Evolutionary conservation across 2,888 invertebrate genomes (phyloP).

Genomic region (Pogonocherus hispidulus): DNA sequence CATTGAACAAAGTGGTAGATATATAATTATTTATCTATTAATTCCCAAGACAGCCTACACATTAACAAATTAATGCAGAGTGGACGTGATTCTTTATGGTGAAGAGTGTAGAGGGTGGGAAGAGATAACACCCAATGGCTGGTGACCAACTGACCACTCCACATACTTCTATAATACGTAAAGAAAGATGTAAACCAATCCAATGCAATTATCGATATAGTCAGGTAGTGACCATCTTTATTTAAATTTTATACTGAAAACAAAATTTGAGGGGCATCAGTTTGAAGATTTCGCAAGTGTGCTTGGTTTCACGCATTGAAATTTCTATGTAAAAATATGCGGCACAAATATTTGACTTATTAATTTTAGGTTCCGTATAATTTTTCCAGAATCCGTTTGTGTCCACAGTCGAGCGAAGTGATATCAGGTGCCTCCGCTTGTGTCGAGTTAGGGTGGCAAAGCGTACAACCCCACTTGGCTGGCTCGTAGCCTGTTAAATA

Average conservation of each 20-base stretch:
- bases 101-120: no score
- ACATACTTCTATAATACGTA: no score
- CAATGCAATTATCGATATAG: no score
- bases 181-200: no score
- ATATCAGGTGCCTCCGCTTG: constrained; percentile 44
- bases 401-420: constrained; percentile 31
- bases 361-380: constrained; percentile 33
- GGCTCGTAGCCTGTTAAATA: constrained; percentile 61
- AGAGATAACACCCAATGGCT: no score
- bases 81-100: no score
- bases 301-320: constrained; percentile 1
- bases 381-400: constrained; percentile 28
- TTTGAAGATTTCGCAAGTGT: neutral
- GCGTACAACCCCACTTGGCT: constrained; percentile 55
- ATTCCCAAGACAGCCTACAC: no score
- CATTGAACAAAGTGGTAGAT: no score
- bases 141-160: no score
- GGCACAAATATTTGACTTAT: constrained; percentile 31
- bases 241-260: neutral
- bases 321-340: constrained; percentile 30
- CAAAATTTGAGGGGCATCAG: neutral
- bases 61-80: no score
- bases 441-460: constrained; percentile 42
- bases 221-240: no score
- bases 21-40: no score